Base-by-base conservation (phyloP, 2,888 invertebrate genomes). In the Pollenia amentaria region DNA sequence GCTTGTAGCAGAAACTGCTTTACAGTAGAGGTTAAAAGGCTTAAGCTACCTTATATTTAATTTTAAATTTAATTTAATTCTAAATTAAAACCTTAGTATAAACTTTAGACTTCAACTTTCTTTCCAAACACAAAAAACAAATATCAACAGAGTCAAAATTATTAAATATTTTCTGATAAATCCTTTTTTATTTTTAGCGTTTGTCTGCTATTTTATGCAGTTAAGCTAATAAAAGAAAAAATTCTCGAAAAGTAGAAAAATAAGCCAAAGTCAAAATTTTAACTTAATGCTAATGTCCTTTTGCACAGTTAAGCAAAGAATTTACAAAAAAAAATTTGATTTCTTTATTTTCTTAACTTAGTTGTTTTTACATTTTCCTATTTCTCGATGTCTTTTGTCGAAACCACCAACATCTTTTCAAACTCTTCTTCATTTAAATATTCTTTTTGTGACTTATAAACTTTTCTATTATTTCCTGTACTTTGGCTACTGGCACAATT, bases 401-500 rank as follows among this genome's bases (percentile, higher is more conserved):
- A 16, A 7, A 65, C 29, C 18, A 64, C 18, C 70, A 55, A 55
- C 55, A 70, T 40, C 40, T 53, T 46, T 16, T 53, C 12, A 18
- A n/a, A 16, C 29, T 64, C 38, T 70, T 64, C 10, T 62, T 16
- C 6, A 11, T 64, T 62, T 76, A 70, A 55, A 55, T 77, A 69
- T 75, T 42, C 29, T 44, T 83, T 79, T 57, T 77, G 48, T 64
- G 60, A 44, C 60, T 84, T 46, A 62, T 53, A 60, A 75, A 67
- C 60, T 73, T 79, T 79, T 60, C 18, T 79, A 60, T 84, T 73
- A 78, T 67, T 73, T 78, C 72, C 84, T 84, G 42, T 78, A 16
- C 77, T 77, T 57, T 67, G 67, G 67, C 75, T 75, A 51, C 67
- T 82, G 75, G 64, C 77, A 78, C 77, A 84, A 65, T 73, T 79